phyloP scores from a whole-genome alignment of 2,888 invertebrate genomes.

The Tyria jacobaeae region DNA sequence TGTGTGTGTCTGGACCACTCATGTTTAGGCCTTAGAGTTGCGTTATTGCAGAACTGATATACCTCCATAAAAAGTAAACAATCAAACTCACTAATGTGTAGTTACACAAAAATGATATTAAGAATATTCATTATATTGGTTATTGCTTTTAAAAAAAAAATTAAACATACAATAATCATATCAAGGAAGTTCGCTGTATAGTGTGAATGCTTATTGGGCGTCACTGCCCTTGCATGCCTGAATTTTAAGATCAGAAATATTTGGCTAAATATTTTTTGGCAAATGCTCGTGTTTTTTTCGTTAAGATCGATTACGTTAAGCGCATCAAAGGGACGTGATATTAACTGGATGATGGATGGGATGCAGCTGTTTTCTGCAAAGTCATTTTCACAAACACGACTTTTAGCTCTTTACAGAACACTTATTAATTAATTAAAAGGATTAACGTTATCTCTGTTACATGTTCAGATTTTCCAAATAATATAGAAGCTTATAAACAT shows the following conservation, averaged over 20 bases:
- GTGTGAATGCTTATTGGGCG: conserved; percentile 54
- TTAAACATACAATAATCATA: too few species aligned
- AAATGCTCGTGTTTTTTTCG: conserved; percentile 59
- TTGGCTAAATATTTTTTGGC: conserved; percentile 61
- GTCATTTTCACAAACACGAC: too few species aligned
- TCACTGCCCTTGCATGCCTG: conserved; percentile 57
- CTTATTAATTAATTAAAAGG: conserved; percentile 4
- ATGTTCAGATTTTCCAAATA: conserved; percentile 23
- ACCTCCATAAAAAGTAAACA: conserved; percentile 31
- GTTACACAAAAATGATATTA: conserved; percentile 25
- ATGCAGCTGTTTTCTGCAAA: conserved; percentile 43
- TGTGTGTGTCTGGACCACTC: conserved; percentile 82
- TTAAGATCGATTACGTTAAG: conserved; percentile 50
- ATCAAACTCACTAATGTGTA: conserved; percentile 23
- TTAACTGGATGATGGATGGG: conserved; percentile 43
- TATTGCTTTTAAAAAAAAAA: conserved; percentile 29
- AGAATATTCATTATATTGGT: conserved; percentile 33
- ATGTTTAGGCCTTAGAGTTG: conserved; percentile 62
- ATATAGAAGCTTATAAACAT: conserved; percentile 20
- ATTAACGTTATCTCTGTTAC: conserved; percentile 17
- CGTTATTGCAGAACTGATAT: conserved; percentile 54
- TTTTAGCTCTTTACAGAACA: neutral
- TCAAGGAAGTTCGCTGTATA: conserved; percentile 41
- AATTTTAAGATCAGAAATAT: conserved; percentile 55
- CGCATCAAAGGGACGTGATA: conserved; percentile 56